Evolutionary conservation across 2,888 invertebrate genomes (phyloP), one percentile per base, ranked within the genome.

Genomic region (Aphelenchoides bicaudatus): DNA sequence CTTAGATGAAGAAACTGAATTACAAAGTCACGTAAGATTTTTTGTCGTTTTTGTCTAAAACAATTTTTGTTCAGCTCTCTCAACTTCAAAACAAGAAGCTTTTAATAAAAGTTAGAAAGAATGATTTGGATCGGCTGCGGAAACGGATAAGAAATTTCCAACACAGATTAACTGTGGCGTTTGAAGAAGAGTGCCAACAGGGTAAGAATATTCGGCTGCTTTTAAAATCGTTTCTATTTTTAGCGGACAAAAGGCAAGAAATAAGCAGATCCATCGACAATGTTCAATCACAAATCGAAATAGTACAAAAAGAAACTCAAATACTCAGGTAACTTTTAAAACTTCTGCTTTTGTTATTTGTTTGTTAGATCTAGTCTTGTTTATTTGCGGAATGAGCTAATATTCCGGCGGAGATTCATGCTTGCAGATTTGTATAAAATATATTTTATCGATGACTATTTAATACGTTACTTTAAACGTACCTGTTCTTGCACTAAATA

Each of bases 331-430:
- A 31, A 21, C 31, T 25, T 19, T 27, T 3, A 31, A 21, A 34
- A 6, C 8, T 28, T 58, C 37, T 16, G 6, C 30, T 5, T 21
- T 51, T 27, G 31, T 29, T n/a, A 56, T 23, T 58, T 29, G 4
- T 3, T 21, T 2, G 2, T 57, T 13, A 65, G 65, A 23, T 16
- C 5, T 10, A 30, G 53, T 0, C 19, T 39, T 1, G 38, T 8
- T 19, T 16, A 27, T 29, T 25, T 69, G 3, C 31, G 29, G 29
- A 65, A 65, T 38, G 68, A 66, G 34, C 48, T 71, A n/a, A 31
- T 67, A 39, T 62, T 58, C 28, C 61, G 67, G 23, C 54, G 70
- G 28, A 55, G 70, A 6, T 67, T 46, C 31, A 53, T 66, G 59
- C 21, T 70, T 10, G 43, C 49, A 28, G 62, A 59, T n/a, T 48